Conservation (phyloP, 2,113 vertebrate species). For the Psilopogon haemacephalus region DNA sequence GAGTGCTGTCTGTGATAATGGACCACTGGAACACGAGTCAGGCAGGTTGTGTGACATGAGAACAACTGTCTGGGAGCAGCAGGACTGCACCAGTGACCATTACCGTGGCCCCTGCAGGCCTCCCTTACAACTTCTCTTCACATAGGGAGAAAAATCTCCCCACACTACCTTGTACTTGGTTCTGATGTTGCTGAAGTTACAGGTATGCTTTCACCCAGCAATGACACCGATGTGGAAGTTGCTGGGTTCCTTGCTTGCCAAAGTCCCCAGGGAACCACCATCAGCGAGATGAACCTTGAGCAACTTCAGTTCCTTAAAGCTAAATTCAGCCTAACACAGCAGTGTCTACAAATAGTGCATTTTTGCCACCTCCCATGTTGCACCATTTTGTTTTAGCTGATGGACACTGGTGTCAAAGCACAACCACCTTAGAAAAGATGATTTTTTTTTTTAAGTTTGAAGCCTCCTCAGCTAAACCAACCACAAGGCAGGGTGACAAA, state of each 20-base stretch:
- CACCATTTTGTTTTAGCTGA: neutral
- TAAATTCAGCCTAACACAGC: neutral
- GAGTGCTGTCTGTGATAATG: slow-evolving; percentile 12
- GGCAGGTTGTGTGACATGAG: slow-evolving; percentile 23
- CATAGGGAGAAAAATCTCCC: neutral
- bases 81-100: neutral
- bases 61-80: slow-evolving; percentile 30
- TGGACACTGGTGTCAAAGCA: neutral
- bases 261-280: neutral
- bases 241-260: neutral
- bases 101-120: neutral
- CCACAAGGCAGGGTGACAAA: neutral
- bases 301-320: neutral
- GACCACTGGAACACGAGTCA: neutral
- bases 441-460: accelerated
- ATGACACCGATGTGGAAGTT: neutral
- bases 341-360: accelerated
- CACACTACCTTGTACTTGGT: neutral
- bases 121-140: neutral
- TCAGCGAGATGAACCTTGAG: neutral
- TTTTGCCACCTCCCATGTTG: neutral
- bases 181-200: neutral
- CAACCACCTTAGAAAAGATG: accelerated
- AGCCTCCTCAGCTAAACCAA: neutral
- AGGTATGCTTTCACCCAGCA: neutral